Evolutionary conservation across 2,888 invertebrate genomes (phyloP), one percentile per base, ranked within the genome.

Genomic region (Dynastes tityus): DNA sequence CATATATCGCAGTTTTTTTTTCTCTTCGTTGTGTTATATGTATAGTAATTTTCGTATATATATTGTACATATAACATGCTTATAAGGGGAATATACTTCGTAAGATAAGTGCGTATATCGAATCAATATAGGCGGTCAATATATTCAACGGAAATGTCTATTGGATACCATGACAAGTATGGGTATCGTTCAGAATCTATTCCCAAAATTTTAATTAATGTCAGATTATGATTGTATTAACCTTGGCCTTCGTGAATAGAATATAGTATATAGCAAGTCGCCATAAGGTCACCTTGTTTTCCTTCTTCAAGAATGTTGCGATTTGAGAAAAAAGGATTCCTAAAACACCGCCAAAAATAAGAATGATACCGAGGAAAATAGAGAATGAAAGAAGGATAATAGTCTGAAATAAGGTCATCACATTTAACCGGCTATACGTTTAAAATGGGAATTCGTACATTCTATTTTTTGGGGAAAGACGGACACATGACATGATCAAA

Each of bases 271-370:
- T 16, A 78, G 53, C 53, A 40, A 78, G 73, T 67, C 73, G 75
- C 65, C 58, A 70, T 74, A 79, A 80, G 82, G 82, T 82, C 82
- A 82, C 82, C 82, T 82, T 82, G 82, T 78, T 80, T 81, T 74
- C 76, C 76, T 67, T 64, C 32, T 45, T 61, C 74, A 49, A 61
- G 49, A 58, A 74, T 37, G 61, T 74, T 45, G 63, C 58, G 16
- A 32, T 37, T 68, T n/a, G 11, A 63, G n/a, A 63, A 63, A 32
- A 63, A 63, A 29, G n/a, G 49, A 49, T 68, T 68, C 49, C 16
- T 45, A 45, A n/a, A 11, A 67, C n/a, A 8, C 45, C 45, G 22
- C 27, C 49, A 27, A 68, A 45, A 63, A 29, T 63, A 11, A 16
- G 45, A 4, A 29, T 16, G 37, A 65, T 32, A 16, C 64, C 65